Evolutionary conservation across 2,113 vertebrate genomes (phyloP), one percentile per base, ranked within the genome.

Genomic region (Gobio gobio): DNA sequence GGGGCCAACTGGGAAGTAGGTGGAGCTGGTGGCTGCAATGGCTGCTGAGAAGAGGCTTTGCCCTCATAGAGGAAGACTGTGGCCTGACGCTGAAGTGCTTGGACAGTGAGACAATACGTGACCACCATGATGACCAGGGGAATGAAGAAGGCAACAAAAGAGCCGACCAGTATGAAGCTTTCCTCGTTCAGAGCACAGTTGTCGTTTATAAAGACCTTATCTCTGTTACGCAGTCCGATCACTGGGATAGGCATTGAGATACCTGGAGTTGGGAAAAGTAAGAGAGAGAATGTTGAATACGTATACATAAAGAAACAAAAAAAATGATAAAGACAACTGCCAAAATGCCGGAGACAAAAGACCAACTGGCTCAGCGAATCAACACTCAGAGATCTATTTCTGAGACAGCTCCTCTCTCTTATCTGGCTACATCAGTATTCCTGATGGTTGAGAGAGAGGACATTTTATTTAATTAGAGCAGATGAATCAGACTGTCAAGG

Each of bases 131-230:
- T 99, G 88, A 98, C 96, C 89, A 99, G 93, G 0, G 98, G 98
- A 91, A 99, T 97, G 94, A 99, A 99, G 94, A 99, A 99, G 4
- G 98, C 97, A 91, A 99, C 97, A 72, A 99, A 99, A 87, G 98
- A 99, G 40, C 98, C 98, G 6, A 98, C 94, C 45, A 99, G 96
- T 90, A 99, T 94, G n/a, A 99, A 99, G 87, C 96, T 96, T 87
- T 97, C 96, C 8, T 99, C 97, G 0, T 99, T 98, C 75, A 99
- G 96, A 89, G 96, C 95, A 0, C 98, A 99, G 89, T 94, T 98
- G 33, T 94, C 96, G 0, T 98, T 97, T 75, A 97, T 93, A 2
- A 99, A 98, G 86, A 99, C 97, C 83, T 97, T 96, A 87, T 95
- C 93, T 91, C 97, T 94, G 47, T 99, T 95, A 89, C 94, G 96